Evolutionary conservation across 2,888 invertebrate genomes (phyloP), one percentile per base, ranked within the genome.

Genomic region (Baccha elongata): DNA sequence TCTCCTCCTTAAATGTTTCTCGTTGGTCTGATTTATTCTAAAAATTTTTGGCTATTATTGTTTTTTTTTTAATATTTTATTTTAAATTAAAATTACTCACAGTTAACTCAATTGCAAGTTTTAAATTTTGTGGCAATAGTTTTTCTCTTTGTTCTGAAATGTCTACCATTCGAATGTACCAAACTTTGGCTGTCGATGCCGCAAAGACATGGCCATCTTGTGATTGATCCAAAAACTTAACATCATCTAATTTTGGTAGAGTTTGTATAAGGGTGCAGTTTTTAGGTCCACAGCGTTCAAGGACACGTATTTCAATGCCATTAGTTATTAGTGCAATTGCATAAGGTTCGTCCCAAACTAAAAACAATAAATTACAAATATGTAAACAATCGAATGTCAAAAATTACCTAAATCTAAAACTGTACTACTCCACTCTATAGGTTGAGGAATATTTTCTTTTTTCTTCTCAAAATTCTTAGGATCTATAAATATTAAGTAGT

Each of bases 261-360:
- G 3, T 32, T 32, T 32, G 29, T 7, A 32, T 96, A 2, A 91
- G 84, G 0, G 91, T 89, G 17, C 91, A 90, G 79, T 89, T 91
- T 60, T 86, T 87, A 8, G 84, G 94, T 93, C 42, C 95, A 91
- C 96, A 96, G n/a, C n/a, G n/a, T 85, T 97, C 96, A 68, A 97
- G 93, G 3, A 97, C 96, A 85, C 97, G 95, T 4, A 99, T 93
- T 91, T 98, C 96, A 37, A 98, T 93, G 85, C 94, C 93, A 87
- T 96, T 96, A 58, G 95, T 93, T 58, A 97, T 92, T 53, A 99
- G 92, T 5, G 97, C 98, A 71, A 99, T 91, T 15, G 97, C 92
- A 90, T 96, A 99, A 0, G 99, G 99, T 87, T 96, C 95, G 90
- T 99, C 98, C 94, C 98, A 97, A 21, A 95, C 97, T 88, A 62